Base-by-base conservation (phyloP, 2,888 invertebrate genomes). In the Eretmocerus hayati region DNA sequence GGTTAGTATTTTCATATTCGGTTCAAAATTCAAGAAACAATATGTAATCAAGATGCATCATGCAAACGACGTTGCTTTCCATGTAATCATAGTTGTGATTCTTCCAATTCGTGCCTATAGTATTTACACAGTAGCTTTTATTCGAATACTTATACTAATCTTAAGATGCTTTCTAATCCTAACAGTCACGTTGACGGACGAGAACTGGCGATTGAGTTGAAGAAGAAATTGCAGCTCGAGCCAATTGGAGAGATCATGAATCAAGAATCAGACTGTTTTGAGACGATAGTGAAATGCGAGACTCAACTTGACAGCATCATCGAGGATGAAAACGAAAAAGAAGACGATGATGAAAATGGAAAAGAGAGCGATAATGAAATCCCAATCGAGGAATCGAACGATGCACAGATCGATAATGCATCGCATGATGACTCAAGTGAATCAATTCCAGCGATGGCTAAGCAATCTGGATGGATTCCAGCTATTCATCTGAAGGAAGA, bases 391-490 rank as follows among this genome's bases (percentile, higher is more conserved):
- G 19, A n/a, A n/a, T n/a, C n/a, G n/a, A n/a, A n/a, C n/a, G n/a
- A n/a, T n/a, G n/a, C n/a, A n/a, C n/a, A n/a, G n/a, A n/a, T n/a
- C n/a, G n/a, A 32, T 3, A 15, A 6, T 20, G 4, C 11, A 22
- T n/a, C n/a, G n/a, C n/a, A n/a, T n/a, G 42, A 46, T 18, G 36
- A 30, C 15, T 44, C 46, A 16, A n/a, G 19, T 19, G 39, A 43
- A 46, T 21, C 42, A 23, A 42, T 31, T 38, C 22, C 49, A 5
- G 8, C 54, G 15, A 53, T 54, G 13, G 22, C 46, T 1, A 56
- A 61, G 16, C 46, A 74, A 13, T 72, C 71, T 0, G 74, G 79
- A 42, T 88, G 88, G 88, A 59, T 78, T 40, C 77, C 80, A 3
- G 65, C 82, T 0, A 74, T 75, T 42, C 72, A 75, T 1, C 71